A percentile compares a stretch with the other conserved stretches of the same genome.
phyloP scores from a whole-genome alignment of 2,113 vertebrate genomes.

The Meleagris gallopavo region DNA sequence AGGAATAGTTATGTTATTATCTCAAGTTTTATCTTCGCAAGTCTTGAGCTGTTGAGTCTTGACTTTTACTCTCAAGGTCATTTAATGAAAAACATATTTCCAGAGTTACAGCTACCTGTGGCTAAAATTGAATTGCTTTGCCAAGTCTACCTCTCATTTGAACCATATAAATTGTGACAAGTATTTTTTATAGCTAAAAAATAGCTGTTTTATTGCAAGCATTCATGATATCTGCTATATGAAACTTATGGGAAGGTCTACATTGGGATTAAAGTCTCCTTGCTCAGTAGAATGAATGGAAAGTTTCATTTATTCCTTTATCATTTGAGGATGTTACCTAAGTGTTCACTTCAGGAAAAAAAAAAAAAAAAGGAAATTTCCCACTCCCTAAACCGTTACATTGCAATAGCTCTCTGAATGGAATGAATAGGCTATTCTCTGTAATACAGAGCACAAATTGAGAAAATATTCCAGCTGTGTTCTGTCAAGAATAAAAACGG shows the following conservation, averaged over 20 bases:
- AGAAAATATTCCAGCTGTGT: neutral
- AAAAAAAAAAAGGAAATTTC: neutral
- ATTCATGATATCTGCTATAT: neutral
- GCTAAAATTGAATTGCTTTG: constrained; percentile 2
- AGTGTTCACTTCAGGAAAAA: neutral
- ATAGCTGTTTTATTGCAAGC: neutral
- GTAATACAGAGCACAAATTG: neutral
- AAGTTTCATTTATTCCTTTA: neutral
- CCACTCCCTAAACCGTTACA: neutral
- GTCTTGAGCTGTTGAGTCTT: neutral
- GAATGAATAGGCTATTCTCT: neutral
- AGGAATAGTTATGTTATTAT: neutral
- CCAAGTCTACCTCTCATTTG: neutral
- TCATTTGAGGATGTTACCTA: neutral
- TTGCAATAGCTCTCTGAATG: neutral
- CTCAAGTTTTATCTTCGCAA: neutral
- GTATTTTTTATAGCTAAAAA: constrained; percentile 12
- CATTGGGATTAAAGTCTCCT: neutral
- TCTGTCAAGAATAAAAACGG: neutral
- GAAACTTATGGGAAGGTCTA: neutral
- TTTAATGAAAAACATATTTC: constrained; percentile 14
- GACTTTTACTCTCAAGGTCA: constrained; percentile 8
- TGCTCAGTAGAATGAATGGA: neutral
- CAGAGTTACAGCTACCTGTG: constrained; percentile 7
- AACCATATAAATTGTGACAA: neutral